Percentiles rank a stretch among this genome's conserved stretches.
Conservation (phyloP, 1,140 invertebrate genomes). For the Scaptomyza hsui region DNA sequence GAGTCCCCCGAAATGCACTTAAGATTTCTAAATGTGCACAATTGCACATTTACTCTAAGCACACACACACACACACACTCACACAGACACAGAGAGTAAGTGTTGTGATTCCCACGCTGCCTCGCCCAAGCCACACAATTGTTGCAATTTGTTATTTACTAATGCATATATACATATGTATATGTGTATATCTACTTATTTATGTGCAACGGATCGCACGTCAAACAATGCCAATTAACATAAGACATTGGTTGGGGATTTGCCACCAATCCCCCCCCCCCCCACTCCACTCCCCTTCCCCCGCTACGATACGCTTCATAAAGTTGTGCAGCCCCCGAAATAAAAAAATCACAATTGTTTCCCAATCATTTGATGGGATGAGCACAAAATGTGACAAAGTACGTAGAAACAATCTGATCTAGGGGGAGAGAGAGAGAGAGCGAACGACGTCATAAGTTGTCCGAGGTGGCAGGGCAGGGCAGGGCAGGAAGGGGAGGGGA, state of each 20-base stretch:
- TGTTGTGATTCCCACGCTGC: slow-evolving; percentile 36
- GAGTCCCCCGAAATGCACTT: slow-evolving; percentile 2
- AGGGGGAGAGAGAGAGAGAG: neutral
- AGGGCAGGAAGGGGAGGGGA: neutral
- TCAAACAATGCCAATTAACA: slow-evolving; percentile 28
- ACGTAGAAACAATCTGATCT: slow-evolving; percentile 13
- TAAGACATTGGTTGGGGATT: slow-evolving; percentile 18
- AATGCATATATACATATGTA: slow-evolving; percentile 51
- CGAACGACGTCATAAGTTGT: no score
- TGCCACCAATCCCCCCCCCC: slow-evolving; percentile 10
- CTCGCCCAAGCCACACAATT: neutral
- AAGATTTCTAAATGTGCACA: neutral
- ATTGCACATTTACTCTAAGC: neutral
- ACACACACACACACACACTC: no score
- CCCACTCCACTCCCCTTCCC: neutral
- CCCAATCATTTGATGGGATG: slow-evolving; percentile 15
- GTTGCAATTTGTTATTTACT: slow-evolving; percentile 22
- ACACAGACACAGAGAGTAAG: no score
- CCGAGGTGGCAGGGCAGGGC: neutral
- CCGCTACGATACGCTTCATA: no score
- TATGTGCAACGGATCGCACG: slow-evolving; percentile 27
- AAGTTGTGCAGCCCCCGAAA: neutral
- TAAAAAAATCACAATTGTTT: slow-evolving; percentile 39
- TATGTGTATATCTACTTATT: no score
- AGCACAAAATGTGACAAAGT: neutral